Evolutionary conservation across 2,113 vertebrate species (phyloP).

Genomic region (Lathamus discolor): DNA sequence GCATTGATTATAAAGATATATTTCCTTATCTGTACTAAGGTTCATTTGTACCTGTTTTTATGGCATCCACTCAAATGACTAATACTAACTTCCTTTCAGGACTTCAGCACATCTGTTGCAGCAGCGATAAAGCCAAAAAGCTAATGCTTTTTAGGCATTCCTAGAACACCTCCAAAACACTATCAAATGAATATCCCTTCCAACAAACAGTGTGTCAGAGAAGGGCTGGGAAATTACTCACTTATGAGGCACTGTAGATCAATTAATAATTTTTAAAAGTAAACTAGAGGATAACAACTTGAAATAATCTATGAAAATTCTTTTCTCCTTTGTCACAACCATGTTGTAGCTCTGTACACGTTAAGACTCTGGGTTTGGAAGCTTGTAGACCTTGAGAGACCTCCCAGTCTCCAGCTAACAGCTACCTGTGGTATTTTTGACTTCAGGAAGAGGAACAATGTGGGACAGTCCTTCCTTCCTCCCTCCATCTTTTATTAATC

Average conservation of each 20-base stretch:
- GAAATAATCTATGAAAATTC: not conserved
- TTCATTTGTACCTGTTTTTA: not conserved
- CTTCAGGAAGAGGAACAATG: not conserved
- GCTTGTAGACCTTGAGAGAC: not conserved
- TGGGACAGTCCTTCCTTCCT: not conserved
- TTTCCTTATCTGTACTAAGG: not conserved
- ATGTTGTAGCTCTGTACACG: rapidly evolving
- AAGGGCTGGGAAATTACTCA: not conserved
- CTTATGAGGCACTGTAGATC: not conserved
- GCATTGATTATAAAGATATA: not conserved
- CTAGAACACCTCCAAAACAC: not conserved
- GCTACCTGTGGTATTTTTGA: not conserved
- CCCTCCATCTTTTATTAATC: not conserved
- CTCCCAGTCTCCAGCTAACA: not conserved
- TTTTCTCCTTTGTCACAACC: not conserved
- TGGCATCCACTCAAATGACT: not conserved
- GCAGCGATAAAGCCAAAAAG: not conserved
- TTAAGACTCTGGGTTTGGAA: not conserved
- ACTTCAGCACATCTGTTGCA: not conserved
- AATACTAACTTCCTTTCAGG: not conserved
- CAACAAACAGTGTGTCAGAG: not conserved
- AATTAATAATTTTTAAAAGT: not conserved
- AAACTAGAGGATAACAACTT: not conserved
- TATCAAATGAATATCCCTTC: rapidly evolving
- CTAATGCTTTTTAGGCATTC: not conserved